phyloP scores from a whole-genome alignment of 1,140 invertebrate species.

The Sitobion miscanthi region DNA sequence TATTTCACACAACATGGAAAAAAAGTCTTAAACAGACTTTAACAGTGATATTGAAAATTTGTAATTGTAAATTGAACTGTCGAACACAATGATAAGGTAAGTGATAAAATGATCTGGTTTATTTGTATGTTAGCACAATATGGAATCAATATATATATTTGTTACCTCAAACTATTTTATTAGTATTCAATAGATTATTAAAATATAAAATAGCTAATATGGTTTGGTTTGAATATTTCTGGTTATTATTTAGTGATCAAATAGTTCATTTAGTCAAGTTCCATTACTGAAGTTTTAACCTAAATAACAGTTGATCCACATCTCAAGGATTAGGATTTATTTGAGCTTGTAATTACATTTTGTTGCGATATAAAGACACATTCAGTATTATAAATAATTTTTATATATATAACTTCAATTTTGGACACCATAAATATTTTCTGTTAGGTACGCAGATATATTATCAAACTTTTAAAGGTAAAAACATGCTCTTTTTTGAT shows the following conservation, averaged over 20 bases:
- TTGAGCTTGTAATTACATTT: background rate
- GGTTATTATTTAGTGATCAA: background rate
- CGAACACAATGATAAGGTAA: background rate
- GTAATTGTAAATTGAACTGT: background rate
- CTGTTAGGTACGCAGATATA: background rate
- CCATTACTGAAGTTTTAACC: background rate
- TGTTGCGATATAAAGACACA: background rate
- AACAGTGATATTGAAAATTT: background rate
- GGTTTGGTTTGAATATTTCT: background rate
- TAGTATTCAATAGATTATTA: background rate
- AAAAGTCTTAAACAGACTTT: background rate
- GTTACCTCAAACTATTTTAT: background rate
- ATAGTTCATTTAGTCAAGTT: background rate
- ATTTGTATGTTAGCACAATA: background rate
- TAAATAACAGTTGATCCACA: background rate
- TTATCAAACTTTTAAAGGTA: too few species aligned
- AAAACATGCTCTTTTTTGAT: too few species aligned
- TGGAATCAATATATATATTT: background rate
- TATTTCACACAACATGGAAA: background rate
- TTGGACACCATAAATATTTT: background rate
- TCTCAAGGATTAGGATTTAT: background rate
- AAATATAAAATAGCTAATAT: background rate
- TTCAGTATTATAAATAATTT: background rate
- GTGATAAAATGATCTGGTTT: background rate
- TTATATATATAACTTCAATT: background rate